phyloP scores from a whole-genome alignment of 2,797 vertebrate genomes.

The Sternarchorhynchus goeldii region DNA sequence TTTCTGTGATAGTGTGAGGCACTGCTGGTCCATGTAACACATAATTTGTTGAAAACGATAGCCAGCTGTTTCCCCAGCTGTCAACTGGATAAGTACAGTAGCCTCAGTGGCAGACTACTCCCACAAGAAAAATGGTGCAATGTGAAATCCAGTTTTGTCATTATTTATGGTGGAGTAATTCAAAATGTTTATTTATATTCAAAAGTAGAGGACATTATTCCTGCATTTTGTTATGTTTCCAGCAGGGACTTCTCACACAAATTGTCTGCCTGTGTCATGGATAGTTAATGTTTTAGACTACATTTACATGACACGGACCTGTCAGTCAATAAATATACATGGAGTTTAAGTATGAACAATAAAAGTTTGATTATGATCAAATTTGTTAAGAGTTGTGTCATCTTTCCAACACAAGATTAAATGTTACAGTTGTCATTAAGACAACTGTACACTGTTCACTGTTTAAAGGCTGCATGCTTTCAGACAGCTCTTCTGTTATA shows the following conservation, averaged over 20 bases:
- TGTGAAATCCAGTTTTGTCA: neutral
- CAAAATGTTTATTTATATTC: neutral
- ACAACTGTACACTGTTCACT: neutral
- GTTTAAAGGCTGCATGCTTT: neutral
- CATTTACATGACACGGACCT: neutral
- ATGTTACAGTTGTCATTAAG: neutral
- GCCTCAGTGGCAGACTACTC: neutral
- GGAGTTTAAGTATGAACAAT: neutral
- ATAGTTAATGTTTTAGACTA: neutral
- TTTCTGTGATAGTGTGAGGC: constrained; percentile 6
- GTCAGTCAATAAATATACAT: constrained; percentile 13
- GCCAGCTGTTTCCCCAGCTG: constrained; percentile 64
- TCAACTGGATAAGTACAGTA: constrained; percentile 33
- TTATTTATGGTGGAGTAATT: neutral
- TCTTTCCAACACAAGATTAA: neutral
- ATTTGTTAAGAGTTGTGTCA: neutral
- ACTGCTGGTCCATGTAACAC: constrained; percentile 55
- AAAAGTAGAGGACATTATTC: neutral
- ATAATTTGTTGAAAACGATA: constrained; percentile 29
- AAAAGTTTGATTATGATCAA: neutral
- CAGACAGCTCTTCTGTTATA: neutral
- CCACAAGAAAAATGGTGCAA: neutral
- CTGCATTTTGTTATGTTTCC: too few species aligned
- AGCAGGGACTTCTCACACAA: neutral
- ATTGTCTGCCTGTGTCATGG: neutral